A percentile compares a stretch with the other conserved stretches of the same genome.
phyloP scores from a whole-genome alignment of 1,140 invertebrate genomes.

The Pseudomyrmex flavicornis region DNA sequence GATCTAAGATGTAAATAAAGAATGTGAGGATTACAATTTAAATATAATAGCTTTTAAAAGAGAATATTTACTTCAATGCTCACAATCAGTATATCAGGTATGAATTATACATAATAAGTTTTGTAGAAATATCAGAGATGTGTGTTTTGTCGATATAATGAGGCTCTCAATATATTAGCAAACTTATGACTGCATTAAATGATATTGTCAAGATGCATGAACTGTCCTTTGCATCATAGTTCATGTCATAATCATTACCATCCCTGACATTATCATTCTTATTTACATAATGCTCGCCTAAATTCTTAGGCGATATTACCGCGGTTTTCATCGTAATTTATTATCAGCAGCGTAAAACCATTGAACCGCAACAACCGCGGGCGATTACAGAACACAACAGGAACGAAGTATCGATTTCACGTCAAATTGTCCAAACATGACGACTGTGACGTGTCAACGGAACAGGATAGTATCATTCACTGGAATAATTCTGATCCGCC shows the following conservation, averaged over 20 bases:
- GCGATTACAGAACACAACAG: not conserved
- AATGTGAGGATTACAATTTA: not conserved
- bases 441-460: constrained; percentile 78
- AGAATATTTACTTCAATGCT: not conserved
- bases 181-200: not conserved
- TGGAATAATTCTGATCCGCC: constrained; percentile 72
- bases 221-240: no score
- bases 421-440: constrained; percentile 68
- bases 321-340: not conserved
- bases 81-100: not conserved
- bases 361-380: not conserved
- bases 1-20: not conserved
- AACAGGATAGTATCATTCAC: constrained; percentile 79
- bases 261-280: not conserved
- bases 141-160: not conserved
- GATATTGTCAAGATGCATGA: not conserved
- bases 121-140: not conserved
- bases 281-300: not conserved
- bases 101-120: no score
- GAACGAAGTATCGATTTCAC: constrained; percentile 58
- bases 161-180: not conserved
- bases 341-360: not conserved
- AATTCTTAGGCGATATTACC: not conserved
- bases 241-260: not conserved
- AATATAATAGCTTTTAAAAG: not conserved